phyloP scores from a whole-genome alignment of 92 coral and sea anemone species.

The Hydrozoanthus gracilis region DNA sequence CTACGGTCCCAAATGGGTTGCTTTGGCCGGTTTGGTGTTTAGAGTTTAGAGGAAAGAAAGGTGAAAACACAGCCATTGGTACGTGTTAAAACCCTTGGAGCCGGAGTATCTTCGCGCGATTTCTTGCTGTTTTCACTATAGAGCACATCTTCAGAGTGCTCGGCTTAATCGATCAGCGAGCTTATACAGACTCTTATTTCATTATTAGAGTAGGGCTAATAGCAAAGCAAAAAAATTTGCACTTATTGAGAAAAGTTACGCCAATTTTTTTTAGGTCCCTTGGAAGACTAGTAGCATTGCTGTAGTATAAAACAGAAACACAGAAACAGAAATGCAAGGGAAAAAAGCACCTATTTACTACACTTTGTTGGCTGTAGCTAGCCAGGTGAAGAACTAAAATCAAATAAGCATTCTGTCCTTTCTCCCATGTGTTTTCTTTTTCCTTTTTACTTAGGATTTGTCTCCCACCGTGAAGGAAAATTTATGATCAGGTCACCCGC shows the following conservation, averaged over 20 bases:
- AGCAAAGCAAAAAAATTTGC: too few relatives aligned
- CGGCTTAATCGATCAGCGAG: neutral
- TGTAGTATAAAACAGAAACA: too few relatives aligned
- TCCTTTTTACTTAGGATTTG: conserved; percentile 5
- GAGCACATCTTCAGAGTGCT: too few relatives aligned
- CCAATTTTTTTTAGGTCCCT: too few relatives aligned
- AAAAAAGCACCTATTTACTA: neutral
- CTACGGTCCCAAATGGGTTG: neutral
- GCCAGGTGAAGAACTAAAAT: conserved; percentile 11
- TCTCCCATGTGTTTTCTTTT: conserved; percentile 12
- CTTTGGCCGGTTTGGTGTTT: neutral
- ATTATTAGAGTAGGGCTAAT: too few relatives aligned
- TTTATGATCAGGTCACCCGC: conserved; percentile 28
- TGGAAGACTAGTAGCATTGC: too few relatives aligned
- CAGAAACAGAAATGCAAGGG: neutral
- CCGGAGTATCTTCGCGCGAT: too few relatives aligned
- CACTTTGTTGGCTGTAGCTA: neutral
- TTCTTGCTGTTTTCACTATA: too few relatives aligned
- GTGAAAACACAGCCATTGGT: neutral
- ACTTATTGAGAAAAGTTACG: too few relatives aligned
- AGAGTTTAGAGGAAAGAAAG: neutral
- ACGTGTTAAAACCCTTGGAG: too few relatives aligned
- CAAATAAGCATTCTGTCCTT: conserved; percentile 30
- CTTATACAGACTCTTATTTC: neutral
- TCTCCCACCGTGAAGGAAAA: conserved; percentile 24